phyloP scores from a whole-genome alignment of 2,888 invertebrate species.

The Heliconius ismenius region DNA sequence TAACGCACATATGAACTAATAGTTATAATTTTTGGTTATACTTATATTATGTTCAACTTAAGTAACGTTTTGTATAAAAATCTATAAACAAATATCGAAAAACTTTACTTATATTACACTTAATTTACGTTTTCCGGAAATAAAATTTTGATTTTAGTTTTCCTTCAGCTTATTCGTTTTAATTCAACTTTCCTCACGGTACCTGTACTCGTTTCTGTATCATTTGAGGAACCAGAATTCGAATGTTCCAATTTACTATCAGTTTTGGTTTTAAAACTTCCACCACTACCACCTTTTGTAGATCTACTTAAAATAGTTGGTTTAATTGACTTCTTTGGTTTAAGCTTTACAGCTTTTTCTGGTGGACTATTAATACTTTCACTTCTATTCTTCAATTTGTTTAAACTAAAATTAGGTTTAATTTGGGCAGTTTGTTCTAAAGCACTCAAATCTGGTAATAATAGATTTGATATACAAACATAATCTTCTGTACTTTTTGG shows the following conservation, averaged over 20 bases:
- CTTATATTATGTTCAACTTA: not conserved
- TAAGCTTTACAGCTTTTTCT: constrained; percentile 61
- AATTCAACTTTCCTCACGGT: constrained; percentile 71
- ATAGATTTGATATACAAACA: constrained; percentile 68
- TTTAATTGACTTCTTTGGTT: constrained; percentile 63
- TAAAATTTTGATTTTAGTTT: not conserved
- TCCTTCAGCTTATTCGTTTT: constrained; percentile 38
- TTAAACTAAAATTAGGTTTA: constrained; percentile 71
- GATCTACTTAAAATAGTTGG: constrained; percentile 62
- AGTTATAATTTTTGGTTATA: not conserved
- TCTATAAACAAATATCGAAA: too few species aligned
- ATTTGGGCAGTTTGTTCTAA: constrained; percentile 73
- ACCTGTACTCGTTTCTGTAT: constrained; percentile 77
- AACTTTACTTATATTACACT: not conserved
- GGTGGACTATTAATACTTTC: constrained; percentile 68
- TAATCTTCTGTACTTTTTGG: constrained; percentile 67
- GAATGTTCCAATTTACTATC: constrained; percentile 75
- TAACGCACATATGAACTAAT: not conserved
- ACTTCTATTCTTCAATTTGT: constrained; percentile 70
- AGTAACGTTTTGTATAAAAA: not conserved
- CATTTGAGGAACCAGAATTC: constrained; percentile 83
- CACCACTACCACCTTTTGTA: constrained; percentile 54
- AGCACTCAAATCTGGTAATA: constrained; percentile 64
- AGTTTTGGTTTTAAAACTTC: constrained; percentile 54
- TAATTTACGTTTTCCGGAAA: not conserved